A percentile compares a stretch with the other conserved stretches of the same genome.
phyloP scores from a whole-genome alignment of 2,113 vertebrate genomes.

The Indicator indicator region DNA sequence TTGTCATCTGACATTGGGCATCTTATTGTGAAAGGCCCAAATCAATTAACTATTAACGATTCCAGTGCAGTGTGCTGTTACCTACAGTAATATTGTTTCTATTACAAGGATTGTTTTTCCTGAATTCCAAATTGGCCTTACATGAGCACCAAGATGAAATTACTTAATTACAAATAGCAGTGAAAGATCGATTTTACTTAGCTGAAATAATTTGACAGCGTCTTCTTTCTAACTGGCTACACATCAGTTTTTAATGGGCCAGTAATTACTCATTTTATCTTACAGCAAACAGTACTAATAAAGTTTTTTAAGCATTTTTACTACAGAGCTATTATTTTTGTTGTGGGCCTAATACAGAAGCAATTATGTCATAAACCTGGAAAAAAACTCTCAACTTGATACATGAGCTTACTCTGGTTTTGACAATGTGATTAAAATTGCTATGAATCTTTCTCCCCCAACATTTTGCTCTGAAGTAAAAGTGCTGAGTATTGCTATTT shows the following conservation, averaged over 20 bases:
- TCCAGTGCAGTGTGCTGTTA: not conserved
- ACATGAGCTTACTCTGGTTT: slow-evolving; percentile 56
- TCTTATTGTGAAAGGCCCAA: not conserved
- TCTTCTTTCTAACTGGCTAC: slow-evolving; percentile 42
- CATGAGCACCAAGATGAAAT: not conserved
- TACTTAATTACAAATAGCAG: not conserved
- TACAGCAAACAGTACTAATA: slow-evolving; percentile 18
- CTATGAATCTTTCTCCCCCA: not conserved
- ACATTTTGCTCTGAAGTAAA: not conserved
- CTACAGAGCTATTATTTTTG: slow-evolving; percentile 33
- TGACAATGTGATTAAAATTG: slow-evolving; percentile 69
- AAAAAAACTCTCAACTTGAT: slow-evolving; percentile 39
- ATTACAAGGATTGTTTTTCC: not conserved
- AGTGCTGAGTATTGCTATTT: not conserved
- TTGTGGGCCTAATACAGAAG: slow-evolving; percentile 14
- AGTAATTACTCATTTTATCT: slow-evolving; percentile 62
- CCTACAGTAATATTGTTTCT: not conserved
- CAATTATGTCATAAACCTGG: slow-evolving; percentile 63
- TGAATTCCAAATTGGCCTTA: not conserved
- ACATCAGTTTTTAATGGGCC: slow-evolving; percentile 37
- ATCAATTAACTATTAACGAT: not conserved
- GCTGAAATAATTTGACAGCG: not conserved
- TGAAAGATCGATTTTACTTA: not conserved
- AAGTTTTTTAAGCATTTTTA: slow-evolving; percentile 42
- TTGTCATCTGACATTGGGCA: not conserved